These are phyloP conservation scores for Pemphredon lugubris DNA, from an alignment of 2,888 invertebrate species.

Conservation along the genomic window DNA sequence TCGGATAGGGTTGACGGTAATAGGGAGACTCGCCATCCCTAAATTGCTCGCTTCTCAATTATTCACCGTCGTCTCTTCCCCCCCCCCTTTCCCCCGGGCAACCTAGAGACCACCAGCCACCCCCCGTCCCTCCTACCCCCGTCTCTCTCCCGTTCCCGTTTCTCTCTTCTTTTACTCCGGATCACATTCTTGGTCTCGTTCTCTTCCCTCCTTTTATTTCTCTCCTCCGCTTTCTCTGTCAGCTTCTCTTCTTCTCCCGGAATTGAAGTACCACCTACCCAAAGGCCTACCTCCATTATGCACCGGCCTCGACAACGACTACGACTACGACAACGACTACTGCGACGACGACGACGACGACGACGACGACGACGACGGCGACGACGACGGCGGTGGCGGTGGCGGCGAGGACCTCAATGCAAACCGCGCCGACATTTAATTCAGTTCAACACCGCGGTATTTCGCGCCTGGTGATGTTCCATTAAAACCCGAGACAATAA, in stretches of 20 bases:
- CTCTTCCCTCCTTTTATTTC: constrained; percentile 12
- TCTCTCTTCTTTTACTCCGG: constrained; percentile 24
- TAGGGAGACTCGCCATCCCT: constrained; percentile 57
- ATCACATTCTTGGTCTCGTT: constrained; percentile 21
- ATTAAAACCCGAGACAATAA: constrained; percentile 80
- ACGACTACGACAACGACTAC: constrained; percentile 19
- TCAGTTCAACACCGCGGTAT: constrained; percentile 72
- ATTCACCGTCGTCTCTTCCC: constrained; percentile 48
- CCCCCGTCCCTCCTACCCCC: constrained; percentile 6
- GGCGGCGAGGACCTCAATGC: constrained; percentile 64
- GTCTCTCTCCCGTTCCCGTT: constrained; percentile 33
- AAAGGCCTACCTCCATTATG: constrained; percentile 68
- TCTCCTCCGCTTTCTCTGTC: constrained; percentile 19
- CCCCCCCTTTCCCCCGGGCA: constrained; percentile 10
- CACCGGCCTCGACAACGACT: constrained; percentile 59
- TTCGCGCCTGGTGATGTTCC: constrained; percentile 76
- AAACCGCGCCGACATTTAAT: constrained; percentile 72
- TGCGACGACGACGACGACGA: constrained; percentile 17
- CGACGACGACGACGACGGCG: constrained; percentile 30
- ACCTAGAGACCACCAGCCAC: too few species aligned
- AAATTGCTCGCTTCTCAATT: constrained; percentile 64
- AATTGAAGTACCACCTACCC: constrained; percentile 65
- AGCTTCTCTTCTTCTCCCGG: constrained; percentile 37
- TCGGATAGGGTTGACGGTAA: constrained; percentile 30
- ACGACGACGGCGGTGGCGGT: constrained; percentile 33